These are phyloP conservation scores for Thereuonema tuberculata DNA, from an alignment of 1,140 invertebrate genomes.

Conservation along the genomic window DNA sequence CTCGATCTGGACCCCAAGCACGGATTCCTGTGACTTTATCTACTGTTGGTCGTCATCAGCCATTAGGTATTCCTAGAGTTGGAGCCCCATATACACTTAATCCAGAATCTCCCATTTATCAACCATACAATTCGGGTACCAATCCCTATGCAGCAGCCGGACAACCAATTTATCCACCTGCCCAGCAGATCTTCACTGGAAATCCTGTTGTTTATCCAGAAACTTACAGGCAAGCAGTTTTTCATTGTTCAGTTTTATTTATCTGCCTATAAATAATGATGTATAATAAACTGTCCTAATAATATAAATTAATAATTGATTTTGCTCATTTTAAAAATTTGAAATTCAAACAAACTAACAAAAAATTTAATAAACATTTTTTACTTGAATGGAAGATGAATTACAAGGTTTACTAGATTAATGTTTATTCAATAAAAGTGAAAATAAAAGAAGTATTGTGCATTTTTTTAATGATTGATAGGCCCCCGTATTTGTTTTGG, in stretches of 20 bases:
- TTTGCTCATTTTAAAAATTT: too few relatives aligned
- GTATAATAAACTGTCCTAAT: too few relatives aligned
- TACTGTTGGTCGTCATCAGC: background rate
- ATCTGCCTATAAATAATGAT: constrained; percentile 9
- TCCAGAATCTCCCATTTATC: constrained; percentile 19
- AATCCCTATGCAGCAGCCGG: constrained; percentile 10
- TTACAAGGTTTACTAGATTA: too few relatives aligned
- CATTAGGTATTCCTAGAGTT: background rate
- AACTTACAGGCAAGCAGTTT: constrained; percentile 11
- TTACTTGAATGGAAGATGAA: too few relatives aligned
- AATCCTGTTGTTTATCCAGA: constrained; percentile 14
- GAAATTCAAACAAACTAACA: too few relatives aligned
- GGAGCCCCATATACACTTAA: constrained; percentile 12
- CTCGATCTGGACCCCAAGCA: background rate
- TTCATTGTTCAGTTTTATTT: constrained; percentile 6
- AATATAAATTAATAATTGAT: too few relatives aligned
- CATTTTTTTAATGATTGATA: too few relatives aligned
- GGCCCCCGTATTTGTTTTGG: too few relatives aligned
- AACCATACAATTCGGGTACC: constrained; percentile 15
- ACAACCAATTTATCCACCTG: constrained; percentile 7
- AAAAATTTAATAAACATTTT: too few relatives aligned
- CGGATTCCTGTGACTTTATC: background rate
- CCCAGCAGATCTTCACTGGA: constrained; percentile 9
- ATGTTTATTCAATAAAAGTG: too few relatives aligned
- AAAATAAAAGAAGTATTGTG: too few relatives aligned